Base-by-base conservation (phyloP, 1,140 invertebrate genomes). In the Gonioctena quinquepunctata region DNA sequence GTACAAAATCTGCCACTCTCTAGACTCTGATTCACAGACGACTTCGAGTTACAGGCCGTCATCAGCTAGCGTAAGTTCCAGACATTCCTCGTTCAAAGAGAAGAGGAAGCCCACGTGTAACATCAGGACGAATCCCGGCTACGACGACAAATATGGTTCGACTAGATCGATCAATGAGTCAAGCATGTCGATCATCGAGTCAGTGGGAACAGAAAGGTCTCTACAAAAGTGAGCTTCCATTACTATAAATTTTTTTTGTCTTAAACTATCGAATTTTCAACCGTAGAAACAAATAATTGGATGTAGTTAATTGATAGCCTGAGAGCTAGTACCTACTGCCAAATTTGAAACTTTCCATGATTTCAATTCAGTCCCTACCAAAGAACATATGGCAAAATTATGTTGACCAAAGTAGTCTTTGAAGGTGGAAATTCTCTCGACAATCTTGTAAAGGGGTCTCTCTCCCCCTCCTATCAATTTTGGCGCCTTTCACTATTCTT, bases 71-170 rank as follows among this genome's bases (percentile, higher is more conserved):
- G 26, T 69, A 21, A 73, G 73, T 11, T 76, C 78, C 3, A 71
- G 74, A 59, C 79, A 81, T 72, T 80, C 80, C 2, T 80, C 79
- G 1, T 72, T 80, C 27, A 81, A 79, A 69, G 77, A 80, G 21
- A 79, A 79, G 56, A 66, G 69, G 42, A 81, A 79, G 62, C 74
- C 75, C 2, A 70, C 62, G 28, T 79, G 76, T 48, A 82, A 81
- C 62, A 81, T 80, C 3, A 61, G 79, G 2, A 80, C 77, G 27
- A 81, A 81, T 76, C 80, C 80, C 1, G 79, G 77, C 3, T 81
- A 81, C 28, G 78, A 79, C 42, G 78, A 79, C 13, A 65, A 73
- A 27, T 77, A 80, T 49, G 66, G 73, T 1, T 82, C 81, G 1
- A 78, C 60, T 52, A 82, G 73, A 65, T 80, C 78, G 5, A 81